phyloP scores from a whole-genome alignment of 2,797 vertebrate genomes.

The Aselliscus stoliczkanus region DNA sequence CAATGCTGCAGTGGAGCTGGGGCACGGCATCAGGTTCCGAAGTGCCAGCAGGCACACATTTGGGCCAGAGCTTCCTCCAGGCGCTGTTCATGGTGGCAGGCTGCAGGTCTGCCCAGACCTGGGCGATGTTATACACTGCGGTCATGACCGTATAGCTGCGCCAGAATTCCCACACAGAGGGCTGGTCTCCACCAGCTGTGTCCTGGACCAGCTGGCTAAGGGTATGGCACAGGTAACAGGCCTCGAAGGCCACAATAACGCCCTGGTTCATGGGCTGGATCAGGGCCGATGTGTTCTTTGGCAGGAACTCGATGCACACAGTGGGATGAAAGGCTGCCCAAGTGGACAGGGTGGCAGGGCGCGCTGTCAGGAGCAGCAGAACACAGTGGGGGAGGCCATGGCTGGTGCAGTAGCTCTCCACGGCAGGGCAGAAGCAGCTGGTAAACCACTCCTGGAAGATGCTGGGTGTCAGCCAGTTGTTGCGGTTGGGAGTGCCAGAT shows the following conservation, averaged over 20 bases:
- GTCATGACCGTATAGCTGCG: neutral
- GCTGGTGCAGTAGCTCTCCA: slow-evolving; percentile 37
- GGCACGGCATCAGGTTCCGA: neutral
- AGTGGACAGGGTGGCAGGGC: neutral
- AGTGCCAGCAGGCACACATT: neutral
- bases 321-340: neutral
- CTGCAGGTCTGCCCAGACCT: slow-evolving; percentile 42
- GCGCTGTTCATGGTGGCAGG: neutral
- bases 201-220: slow-evolving; percentile 34
- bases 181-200: neutral
- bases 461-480: slow-evolving; percentile 51
- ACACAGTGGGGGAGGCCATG: neutral
- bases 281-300: slow-evolving; percentile 42
- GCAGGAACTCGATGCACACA: slow-evolving; percentile 47
- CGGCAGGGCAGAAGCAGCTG: slow-evolving; percentile 9
- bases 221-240: neutral
- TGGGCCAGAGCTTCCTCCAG: slow-evolving; percentile 40
- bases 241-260: slow-evolving; percentile 24
- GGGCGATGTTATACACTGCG: neutral
- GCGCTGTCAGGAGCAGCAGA: slow-evolving; percentile 53
- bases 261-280: slow-evolving; percentile 65
- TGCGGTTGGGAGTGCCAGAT: slow-evolving; percentile 48
- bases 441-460: slow-evolving; percentile 71
- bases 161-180: slow-evolving; percentile 40
- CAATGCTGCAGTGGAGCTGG: neutral